phyloP scores from a whole-genome alignment of 1,140 invertebrate species.

The Copidosoma floridanum region DNA sequence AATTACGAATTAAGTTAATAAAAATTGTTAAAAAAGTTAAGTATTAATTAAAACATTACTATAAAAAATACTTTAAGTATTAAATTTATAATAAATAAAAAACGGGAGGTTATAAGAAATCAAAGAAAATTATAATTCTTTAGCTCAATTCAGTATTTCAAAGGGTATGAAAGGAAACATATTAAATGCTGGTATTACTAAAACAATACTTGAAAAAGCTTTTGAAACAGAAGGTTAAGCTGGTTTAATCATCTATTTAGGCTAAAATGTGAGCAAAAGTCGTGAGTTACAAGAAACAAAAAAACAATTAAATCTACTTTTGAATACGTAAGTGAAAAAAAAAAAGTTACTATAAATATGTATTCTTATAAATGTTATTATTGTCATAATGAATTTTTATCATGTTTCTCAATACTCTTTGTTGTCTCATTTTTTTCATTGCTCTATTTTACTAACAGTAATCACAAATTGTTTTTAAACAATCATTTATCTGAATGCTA shows the following conservation, averaged over 20 bases:
- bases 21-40: slow-evolving; percentile 3
- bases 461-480: too few relatives aligned
- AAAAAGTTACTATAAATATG: too few relatives aligned
- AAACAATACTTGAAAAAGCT: not conserved
- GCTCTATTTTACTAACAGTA: too few relatives aligned
- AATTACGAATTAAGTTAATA: not conserved
- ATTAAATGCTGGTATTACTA: not conserved
- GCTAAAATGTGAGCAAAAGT: not conserved
- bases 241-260: not conserved
- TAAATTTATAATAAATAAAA: not conserved
- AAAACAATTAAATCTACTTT: not conserved
- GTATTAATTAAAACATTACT: not conserved
- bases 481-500: too few relatives aligned
- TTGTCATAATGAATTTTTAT: too few relatives aligned
- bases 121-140: not conserved
- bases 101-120: not conserved
- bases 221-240: not conserved
- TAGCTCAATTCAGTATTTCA: not conserved
- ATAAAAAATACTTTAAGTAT: slow-evolving; percentile 5
- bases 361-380: too few relatives aligned
- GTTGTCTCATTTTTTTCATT: too few relatives aligned
- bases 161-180: not conserved
- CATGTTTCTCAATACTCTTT: too few relatives aligned
- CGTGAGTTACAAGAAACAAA: not conserved
- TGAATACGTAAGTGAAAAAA: too few relatives aligned